Conservation (phyloP, 2,113 vertebrate genomes). For the Menura novaehollandiae region DNA sequence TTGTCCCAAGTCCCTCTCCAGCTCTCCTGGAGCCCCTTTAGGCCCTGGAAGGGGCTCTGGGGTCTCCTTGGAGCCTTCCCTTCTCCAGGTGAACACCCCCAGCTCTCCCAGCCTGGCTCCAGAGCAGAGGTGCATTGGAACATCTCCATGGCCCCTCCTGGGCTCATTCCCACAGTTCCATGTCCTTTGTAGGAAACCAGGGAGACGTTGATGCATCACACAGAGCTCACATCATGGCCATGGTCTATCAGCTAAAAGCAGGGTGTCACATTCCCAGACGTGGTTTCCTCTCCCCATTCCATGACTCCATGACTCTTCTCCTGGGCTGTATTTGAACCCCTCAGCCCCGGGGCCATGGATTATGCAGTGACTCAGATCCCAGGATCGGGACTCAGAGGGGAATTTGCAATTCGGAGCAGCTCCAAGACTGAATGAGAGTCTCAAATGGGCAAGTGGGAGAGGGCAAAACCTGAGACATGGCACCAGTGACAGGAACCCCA, state of each 20-base stretch:
- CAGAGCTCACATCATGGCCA: background rate
- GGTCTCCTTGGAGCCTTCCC: background rate
- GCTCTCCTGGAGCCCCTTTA: background rate
- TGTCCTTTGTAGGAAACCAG: background rate
- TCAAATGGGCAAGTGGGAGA: background rate
- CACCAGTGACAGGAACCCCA: background rate
- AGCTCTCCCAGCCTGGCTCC: background rate
- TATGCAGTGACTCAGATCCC: background rate
- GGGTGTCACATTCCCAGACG: background rate
- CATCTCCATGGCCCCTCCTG: background rate
- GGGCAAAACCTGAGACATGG: rapidly evolving
- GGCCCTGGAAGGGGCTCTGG: background rate
- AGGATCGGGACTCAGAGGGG: rapidly evolving
- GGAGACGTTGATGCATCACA: background rate
- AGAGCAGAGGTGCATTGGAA: background rate
- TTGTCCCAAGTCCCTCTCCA: background rate
- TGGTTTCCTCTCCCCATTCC: background rate
- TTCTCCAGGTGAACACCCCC: rapidly evolving
- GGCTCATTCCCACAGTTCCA: background rate
- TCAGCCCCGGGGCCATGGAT: background rate
- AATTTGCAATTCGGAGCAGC: background rate
- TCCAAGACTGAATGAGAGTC: background rate
- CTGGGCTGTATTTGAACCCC: background rate
- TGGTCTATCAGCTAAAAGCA: background rate
- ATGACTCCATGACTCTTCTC: background rate